Conservation (phyloP, 2,797 vertebrate species). For the Spinibarbus caldwelli region DNA sequence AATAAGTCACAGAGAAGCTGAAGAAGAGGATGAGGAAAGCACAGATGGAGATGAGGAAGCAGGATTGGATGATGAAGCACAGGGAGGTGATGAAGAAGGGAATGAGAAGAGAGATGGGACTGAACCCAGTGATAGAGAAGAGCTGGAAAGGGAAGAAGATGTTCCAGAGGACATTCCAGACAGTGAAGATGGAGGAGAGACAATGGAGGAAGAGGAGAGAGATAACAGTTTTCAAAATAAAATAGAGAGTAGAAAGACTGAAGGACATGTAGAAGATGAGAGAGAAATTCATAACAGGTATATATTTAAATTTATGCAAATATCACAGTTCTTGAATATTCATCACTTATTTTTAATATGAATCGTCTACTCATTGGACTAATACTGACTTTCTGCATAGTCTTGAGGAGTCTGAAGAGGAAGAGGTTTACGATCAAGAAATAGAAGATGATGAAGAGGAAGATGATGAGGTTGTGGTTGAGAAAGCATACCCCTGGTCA, state of each 20-base stretch:
- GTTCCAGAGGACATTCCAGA: neutral
- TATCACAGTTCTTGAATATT: neutral
- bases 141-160: constrained; percentile 13
- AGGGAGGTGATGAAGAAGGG: constrained; percentile 31
- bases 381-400: constrained; percentile 14
- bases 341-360: neutral
- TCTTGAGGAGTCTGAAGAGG: constrained; percentile 47
- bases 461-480: constrained; percentile 46
- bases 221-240: constrained; percentile 55
- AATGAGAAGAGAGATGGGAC: constrained; percentile 14
- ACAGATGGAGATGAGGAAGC: constrained; percentile 13
- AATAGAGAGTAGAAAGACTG: neutral
- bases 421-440: constrained; percentile 31
- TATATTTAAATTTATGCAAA: neutral
- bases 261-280: constrained; percentile 27
- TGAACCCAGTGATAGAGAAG: constrained; percentile 22
- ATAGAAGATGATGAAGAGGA: constrained; percentile 55
- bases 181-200: constrained; percentile 13
- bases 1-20: constrained; percentile 44
- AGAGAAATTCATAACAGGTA: constrained; percentile 37
- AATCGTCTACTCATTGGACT: neutral
- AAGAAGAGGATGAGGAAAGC: constrained; percentile 15
- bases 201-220: constrained; percentile 15
- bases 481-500: constrained; percentile 52
- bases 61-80: constrained; percentile 31